Conservation (phyloP, 2,888 invertebrate species). For the Synergus gifuensis region DNA sequence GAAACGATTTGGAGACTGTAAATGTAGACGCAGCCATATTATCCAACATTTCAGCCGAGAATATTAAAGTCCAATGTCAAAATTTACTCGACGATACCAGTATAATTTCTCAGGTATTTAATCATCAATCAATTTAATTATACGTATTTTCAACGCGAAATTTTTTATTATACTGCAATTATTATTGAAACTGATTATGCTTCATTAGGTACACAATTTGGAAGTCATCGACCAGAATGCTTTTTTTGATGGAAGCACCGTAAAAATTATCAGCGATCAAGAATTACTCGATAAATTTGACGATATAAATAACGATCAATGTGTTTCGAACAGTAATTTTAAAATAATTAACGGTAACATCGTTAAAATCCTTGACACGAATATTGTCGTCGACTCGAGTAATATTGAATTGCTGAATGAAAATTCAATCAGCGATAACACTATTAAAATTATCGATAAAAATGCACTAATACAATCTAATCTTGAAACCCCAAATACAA, state of each 20-base stretch:
- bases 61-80: constrained; percentile 68
- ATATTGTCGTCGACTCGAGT: constrained; percentile 66
- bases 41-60: constrained; percentile 67
- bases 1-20: constrained; percentile 69
- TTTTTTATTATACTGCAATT: background rate
- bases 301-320: constrained; percentile 64
- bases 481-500: constrained; percentile 49
- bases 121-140: background rate
- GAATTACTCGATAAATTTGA: constrained; percentile 66
- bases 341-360: constrained; percentile 67
- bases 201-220: constrained; percentile 67
- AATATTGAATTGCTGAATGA: constrained; percentile 67
- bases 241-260: constrained; percentile 63
- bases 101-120: constrained; percentile 70
- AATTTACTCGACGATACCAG: constrained; percentile 66
- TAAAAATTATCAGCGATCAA: constrained; percentile 69
- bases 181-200: background rate
- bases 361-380: constrained; percentile 68
- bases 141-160: background rate
- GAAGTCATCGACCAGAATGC: constrained; percentile 69
- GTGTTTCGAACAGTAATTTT: constrained; percentile 67
- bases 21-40: constrained; percentile 71
- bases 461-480: constrained; percentile 59
- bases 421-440: constrained; percentile 58
- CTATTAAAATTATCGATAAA: constrained; percentile 63